Conservation (phyloP, 1,140 invertebrate species). For the Oppia nitens region DNA sequence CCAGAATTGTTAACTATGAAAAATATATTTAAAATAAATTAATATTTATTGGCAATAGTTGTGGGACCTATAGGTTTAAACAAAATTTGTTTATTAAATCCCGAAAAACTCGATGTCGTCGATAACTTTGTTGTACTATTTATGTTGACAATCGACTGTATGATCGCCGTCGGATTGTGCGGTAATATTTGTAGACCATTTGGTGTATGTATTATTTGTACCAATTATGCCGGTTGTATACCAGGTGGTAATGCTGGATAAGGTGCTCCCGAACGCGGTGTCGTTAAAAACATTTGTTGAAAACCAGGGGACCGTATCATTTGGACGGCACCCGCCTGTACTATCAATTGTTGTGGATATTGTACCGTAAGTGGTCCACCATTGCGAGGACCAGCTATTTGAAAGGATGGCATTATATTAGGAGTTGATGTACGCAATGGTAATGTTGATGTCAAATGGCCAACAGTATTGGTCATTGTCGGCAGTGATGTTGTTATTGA, state of each 20-base stretch:
- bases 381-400: too few species aligned
- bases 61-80: conserved; percentile 21
- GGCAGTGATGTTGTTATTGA: neutral
- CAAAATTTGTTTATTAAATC: conserved; percentile 22
- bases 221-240: conserved; percentile 7
- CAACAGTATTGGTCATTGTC: neutral
- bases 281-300: neutral
- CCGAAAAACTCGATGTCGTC: neutral
- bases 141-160: neutral
- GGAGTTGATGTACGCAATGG: neutral
- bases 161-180: neutral
- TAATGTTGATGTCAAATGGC: neutral
- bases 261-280: neutral
- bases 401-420: neutral
- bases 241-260: neutral
- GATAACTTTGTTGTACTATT: neutral
- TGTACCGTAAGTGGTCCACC: neutral
- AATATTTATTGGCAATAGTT: too few species aligned
- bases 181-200: neutral
- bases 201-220: conserved; percentile 16
- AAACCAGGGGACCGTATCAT: neutral
- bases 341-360: conserved; percentile 8
- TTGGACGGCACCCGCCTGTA: neutral
- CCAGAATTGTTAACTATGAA: too few species aligned
- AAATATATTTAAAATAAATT: too few species aligned